phyloP scores from a whole-genome alignment of 1,140 invertebrate genomes.

The Drosophila teissieri region DNA sequence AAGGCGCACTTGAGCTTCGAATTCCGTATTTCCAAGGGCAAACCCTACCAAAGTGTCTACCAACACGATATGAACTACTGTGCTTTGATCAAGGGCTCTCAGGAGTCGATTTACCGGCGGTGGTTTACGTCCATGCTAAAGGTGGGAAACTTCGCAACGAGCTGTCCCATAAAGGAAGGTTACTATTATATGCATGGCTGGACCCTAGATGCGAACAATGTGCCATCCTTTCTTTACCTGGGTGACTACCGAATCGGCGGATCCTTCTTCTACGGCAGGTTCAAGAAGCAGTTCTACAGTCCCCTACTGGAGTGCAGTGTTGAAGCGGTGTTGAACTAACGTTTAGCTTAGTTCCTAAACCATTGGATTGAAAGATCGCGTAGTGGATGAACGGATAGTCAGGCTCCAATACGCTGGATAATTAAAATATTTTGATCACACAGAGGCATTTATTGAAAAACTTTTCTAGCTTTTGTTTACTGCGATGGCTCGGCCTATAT shows the following conservation, averaged over 20 bases:
- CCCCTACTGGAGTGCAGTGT: conserved; percentile 52
- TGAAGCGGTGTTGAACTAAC: conserved; percentile 41
- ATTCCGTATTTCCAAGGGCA: conserved; percentile 55
- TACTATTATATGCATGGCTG: conserved; percentile 66
- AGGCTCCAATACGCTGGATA: conserved; percentile 12
- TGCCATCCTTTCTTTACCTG: conserved; percentile 68
- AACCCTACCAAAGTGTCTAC: conserved; percentile 66
- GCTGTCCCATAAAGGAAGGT: conserved; percentile 59
- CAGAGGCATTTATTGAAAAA: neutral
- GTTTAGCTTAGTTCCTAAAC: neutral
- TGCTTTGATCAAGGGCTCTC: conserved; percentile 47
- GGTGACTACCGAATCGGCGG: conserved; percentile 68
- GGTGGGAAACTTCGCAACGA: conserved; percentile 63
- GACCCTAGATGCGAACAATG: conserved; percentile 41
- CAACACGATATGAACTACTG: conserved; percentile 72
- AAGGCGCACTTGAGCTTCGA: conserved; percentile 65
- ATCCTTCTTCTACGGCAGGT: conserved; percentile 55
- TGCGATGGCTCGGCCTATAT: conserved; percentile 12
- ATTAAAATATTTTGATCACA: conserved; percentile 37
- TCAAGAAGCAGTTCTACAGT: conserved; percentile 25
- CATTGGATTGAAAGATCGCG: neutral
- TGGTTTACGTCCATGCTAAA: conserved; percentile 59
- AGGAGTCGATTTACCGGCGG: conserved; percentile 60
- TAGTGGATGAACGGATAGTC: neutral
- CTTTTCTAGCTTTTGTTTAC: neutral